Conservation (phyloP, 2,888 invertebrate species). For the Lucinisca nassula region DNA sequence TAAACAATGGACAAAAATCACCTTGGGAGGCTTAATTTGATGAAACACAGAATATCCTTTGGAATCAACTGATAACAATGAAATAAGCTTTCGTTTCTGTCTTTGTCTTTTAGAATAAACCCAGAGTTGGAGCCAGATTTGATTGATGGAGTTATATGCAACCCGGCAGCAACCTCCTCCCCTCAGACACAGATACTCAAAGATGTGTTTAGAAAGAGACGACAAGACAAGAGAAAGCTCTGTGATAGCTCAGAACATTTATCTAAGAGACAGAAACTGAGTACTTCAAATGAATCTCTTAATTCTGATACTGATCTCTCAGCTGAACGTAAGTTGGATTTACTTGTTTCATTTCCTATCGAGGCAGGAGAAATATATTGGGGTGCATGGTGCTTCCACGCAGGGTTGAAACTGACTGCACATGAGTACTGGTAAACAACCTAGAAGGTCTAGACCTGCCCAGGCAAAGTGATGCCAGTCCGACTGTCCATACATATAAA, state of each 20-base stretch:
- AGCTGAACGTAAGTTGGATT: conserved; percentile 56
- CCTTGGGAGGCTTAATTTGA: background rate
- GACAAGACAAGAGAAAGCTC: conserved; percentile 55
- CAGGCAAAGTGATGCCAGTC: too few relatives aligned
- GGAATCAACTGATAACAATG: too few relatives aligned
- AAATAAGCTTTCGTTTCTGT: too few relatives aligned
- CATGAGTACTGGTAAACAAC: too few relatives aligned
- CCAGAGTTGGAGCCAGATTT: conserved; percentile 69
- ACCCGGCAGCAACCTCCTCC: conserved; percentile 66
- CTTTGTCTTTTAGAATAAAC: conserved; percentile 64
- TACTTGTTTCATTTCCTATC: too few relatives aligned
- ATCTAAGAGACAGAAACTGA: conserved; percentile 55
- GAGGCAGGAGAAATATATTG: too few relatives aligned
- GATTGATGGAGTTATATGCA: conserved; percentile 69
- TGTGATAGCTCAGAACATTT: conserved; percentile 42
- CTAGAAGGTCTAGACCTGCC: too few relatives aligned
- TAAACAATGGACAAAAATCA: too few relatives aligned
- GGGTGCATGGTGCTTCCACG: too few relatives aligned
- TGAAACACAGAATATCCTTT: background rate
- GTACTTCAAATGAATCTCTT: conserved; percentile 46
- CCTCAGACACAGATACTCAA: conserved; percentile 28
- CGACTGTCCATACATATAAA: too few relatives aligned
- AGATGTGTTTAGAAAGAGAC: conserved; percentile 2
- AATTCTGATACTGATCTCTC: conserved; percentile 29
- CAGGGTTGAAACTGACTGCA: too few relatives aligned